Evolutionary conservation across 2,113 vertebrate species (phyloP).

Genomic region (Burhinus bistriatus): DNA sequence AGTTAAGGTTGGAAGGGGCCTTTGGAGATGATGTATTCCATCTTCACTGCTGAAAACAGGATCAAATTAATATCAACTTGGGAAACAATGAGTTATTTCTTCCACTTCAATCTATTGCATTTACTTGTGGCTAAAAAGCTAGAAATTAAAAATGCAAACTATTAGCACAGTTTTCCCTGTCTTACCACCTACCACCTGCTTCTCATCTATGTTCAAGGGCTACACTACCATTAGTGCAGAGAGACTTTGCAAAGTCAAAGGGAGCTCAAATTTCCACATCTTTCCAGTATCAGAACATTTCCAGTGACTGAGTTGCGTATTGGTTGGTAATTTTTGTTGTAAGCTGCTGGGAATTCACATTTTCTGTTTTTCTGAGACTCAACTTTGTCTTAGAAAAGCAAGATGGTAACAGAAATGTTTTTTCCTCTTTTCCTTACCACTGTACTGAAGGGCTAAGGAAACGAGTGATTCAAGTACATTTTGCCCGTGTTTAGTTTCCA

Average conservation of each 20-base stretch:
- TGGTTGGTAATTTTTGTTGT: background rate
- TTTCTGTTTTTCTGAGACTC: background rate
- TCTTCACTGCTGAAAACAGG: background rate
- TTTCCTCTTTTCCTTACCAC: background rate
- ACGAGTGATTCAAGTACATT: background rate
- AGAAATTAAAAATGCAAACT: background rate
- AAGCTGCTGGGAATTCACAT: background rate
- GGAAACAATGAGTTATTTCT: background rate
- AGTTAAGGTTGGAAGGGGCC: background rate
- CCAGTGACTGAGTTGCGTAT: background rate
- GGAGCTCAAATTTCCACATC: background rate
- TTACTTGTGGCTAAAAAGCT: background rate
- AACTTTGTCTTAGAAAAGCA: background rate
- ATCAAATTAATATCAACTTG: background rate
- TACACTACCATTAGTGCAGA: background rate
- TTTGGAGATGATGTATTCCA: background rate
- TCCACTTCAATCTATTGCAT: background rate
- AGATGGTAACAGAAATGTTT: background rate
- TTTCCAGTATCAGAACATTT: background rate
- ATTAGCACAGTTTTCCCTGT: background rate
- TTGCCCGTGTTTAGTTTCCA: background rate
- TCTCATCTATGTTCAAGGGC: background rate
- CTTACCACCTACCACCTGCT: background rate
- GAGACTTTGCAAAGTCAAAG: background rate
- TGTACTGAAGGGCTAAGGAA: background rate